These are phyloP conservation scores for Latrodectus geometricus DNA, from an alignment of 1,140 invertebrate genomes.

Conservation along the genomic window DNA sequence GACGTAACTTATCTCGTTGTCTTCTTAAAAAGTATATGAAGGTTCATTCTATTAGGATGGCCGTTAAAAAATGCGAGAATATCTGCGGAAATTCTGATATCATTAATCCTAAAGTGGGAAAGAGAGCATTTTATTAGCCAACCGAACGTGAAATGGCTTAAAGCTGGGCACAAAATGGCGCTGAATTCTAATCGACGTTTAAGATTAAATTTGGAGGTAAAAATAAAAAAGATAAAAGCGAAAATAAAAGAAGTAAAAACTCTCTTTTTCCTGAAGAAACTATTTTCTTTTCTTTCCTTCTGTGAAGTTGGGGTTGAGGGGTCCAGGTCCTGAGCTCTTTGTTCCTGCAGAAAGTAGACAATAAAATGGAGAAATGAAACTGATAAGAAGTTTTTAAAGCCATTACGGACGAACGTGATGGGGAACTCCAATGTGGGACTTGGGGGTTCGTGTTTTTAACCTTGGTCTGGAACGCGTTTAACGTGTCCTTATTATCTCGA, in stretches of 20 bases:
- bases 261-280: neutral
- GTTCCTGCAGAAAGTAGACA: neutral
- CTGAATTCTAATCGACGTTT: conserved; percentile 47
- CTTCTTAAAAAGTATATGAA: conserved; percentile 3
- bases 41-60: conserved; percentile 31
- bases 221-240: neutral
- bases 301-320: conserved; percentile 17
- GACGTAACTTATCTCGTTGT: conserved; percentile 13
- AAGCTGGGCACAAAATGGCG: conserved; percentile 11
- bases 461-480: neutral
- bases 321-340: neutral
- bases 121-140: conserved; percentile 34
- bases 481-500: neutral
- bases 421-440: neutral
- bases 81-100: conserved; percentile 25
- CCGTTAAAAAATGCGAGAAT: conserved; percentile 13
- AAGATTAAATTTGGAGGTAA: conserved; percentile 33
- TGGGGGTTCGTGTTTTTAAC: neutral
- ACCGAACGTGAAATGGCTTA: neutral
- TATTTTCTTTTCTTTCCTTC: neutral
- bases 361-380: conserved; percentile 4
- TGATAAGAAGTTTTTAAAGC: conserved; percentile 31
- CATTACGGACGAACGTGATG: neutral
- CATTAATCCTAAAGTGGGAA: conserved; percentile 20
- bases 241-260: neutral